phyloP scores from a whole-genome alignment of 2,113 vertebrate species.

The Lophura nycthemera region DNA sequence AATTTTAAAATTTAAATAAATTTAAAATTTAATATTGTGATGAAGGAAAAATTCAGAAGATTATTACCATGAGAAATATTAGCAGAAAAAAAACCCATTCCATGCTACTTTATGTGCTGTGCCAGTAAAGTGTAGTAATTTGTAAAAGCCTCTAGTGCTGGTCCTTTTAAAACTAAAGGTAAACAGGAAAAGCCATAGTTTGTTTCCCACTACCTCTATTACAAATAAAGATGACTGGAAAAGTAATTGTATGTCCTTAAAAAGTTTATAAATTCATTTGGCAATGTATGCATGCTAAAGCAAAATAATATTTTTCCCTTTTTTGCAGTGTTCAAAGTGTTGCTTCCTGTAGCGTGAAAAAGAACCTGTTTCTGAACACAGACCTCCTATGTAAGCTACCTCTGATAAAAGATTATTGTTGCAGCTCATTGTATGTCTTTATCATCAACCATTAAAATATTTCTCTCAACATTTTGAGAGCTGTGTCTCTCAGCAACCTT shows the following conservation, averaged over 20 bases:
- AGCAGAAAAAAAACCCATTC: background rate
- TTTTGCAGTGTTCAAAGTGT: background rate
- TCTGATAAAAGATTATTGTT: conserved; percentile 16
- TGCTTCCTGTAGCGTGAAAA: background rate
- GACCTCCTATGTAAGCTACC: background rate
- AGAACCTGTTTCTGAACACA: background rate
- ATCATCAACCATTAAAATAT: conserved; percentile 45
- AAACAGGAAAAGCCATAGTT: background rate
- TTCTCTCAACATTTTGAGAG: conserved; percentile 34
- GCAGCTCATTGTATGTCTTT: conserved; percentile 43
- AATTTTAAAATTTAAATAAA: conserved; percentile 12
- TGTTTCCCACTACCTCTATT: background rate
- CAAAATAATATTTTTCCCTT: background rate
- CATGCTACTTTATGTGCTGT: background rate
- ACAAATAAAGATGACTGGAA: background rate
- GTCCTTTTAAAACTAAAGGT: conserved; percentile 1
- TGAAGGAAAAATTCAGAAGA: background rate
- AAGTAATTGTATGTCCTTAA: background rate
- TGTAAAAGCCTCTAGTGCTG: background rate
- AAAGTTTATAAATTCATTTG: background rate
- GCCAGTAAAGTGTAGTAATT: background rate
- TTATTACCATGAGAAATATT: background rate
- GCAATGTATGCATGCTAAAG: background rate
- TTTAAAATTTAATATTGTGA: background rate
- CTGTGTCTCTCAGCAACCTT: conserved; percentile 29